Base-by-base conservation (phyloP, 2,888 invertebrate genomes). In the Drosophila mulleri region DNA sequence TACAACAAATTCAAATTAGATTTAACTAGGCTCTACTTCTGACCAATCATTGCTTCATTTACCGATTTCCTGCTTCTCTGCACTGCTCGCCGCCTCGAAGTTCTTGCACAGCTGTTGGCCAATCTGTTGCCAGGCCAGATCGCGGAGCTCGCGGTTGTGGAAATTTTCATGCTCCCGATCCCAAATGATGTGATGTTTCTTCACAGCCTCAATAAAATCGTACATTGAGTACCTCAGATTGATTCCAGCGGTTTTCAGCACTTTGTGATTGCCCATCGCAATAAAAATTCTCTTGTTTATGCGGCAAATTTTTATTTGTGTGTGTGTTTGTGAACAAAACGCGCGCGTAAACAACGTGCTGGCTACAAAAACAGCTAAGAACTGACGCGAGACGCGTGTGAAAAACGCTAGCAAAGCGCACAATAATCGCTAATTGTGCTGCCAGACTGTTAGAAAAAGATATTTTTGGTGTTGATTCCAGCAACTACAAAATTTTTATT, bases 131-230 rank as follows among this genome's bases (percentile, higher is more conserved):
- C 90, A 90, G 35, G 88, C 82, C 48, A 70, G 58, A 64, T 88
- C 90, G 35, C 89, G 77, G 26, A 82, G 50, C 7, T 86, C 90
- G 6, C 84, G 83, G 48, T 88, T 88, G 54, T 88, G 79, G 20
- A 89, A 88, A 59, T 83, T 77, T 9, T 77, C 70, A 47, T 90
- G 87, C 6, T 82, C 72, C 2, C 87, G 73, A 53, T 90, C 75
- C 89, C 89, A 90, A 7, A 90, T 74, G 7, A 86, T 75, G 8
- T 73, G 44, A 18, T 75, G 83, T 35, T 69, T 68, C 18, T 82
- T 75, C 2, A 90, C 80, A 2, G 87, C 80, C 11, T 84, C 77
- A 35, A 90, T 88, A 8, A 90, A 90, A 47, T 90, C 87, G 39
- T 84, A 84, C 82, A 90, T 88, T 3, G 87, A 86, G 42, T 87